phyloP scores from a whole-genome alignment of 1,140 invertebrate genomes.

The Capitella teleta region DNA sequence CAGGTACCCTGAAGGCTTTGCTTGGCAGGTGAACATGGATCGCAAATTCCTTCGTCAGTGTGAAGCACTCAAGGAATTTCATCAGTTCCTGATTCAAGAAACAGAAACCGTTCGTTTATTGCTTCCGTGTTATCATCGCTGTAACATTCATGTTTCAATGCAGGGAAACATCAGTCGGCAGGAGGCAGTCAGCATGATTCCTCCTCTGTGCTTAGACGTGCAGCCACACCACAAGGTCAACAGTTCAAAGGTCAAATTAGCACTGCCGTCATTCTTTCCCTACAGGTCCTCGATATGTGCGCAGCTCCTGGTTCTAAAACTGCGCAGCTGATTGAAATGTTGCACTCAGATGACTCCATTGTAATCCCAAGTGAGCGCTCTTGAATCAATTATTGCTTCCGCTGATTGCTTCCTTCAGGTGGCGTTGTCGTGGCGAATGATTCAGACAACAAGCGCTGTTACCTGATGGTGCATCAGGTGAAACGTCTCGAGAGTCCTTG shows the following conservation, averaged over 20 bases:
- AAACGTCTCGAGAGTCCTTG: slow-evolving; percentile 90
- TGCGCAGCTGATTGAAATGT: slow-evolving; percentile 89
- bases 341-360: slow-evolving; percentile 44
- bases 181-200: slow-evolving; percentile 97
- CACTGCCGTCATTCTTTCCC: neutral
- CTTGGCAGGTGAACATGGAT: slow-evolving; percentile 83
- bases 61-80: slow-evolving; percentile 69
- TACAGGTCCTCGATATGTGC: slow-evolving; percentile 89
- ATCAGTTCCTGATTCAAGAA: slow-evolving; percentile 88
- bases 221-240: slow-evolving; percentile 80
- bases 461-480: slow-evolving; percentile 93
- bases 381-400: neutral
- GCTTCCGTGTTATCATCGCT: neutral
- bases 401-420: slow-evolving; percentile 35
- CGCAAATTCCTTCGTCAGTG: slow-evolving; percentile 77
- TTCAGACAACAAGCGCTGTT: slow-evolving; percentile 91
- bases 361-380: too few species aligned
- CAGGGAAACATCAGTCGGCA: slow-evolving; percentile 83
- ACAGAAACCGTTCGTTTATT: slow-evolving; percentile 56
- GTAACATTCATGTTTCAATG: slow-evolving; percentile 1
- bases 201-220: slow-evolving; percentile 84
- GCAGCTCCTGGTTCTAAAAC: slow-evolving; percentile 98
- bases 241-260: slow-evolving; percentile 2
- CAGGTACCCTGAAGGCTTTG: slow-evolving; percentile 84
- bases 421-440: slow-evolving; percentile 97